Evolutionary conservation across 2,797 vertebrate species (phyloP).

Genomic region (Octomys mimax): DNA sequence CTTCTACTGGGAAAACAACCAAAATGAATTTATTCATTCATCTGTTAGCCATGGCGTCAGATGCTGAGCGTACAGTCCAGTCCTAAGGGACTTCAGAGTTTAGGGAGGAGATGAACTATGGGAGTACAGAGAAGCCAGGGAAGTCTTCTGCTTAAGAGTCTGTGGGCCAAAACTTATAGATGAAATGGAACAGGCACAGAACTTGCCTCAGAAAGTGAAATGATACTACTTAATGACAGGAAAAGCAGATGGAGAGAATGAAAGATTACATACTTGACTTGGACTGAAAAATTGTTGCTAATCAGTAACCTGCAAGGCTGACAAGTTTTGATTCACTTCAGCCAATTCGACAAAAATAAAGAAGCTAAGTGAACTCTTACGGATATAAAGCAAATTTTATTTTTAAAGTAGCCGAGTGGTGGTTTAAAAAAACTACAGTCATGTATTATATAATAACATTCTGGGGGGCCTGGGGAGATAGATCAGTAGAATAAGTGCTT

Average conservation of each 20-base stretch:
- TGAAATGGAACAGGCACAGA: neutral
- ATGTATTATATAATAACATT: neutral
- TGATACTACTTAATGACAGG: neutral
- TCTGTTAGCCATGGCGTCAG: neutral
- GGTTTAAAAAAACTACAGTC: neutral
- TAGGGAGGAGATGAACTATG: neutral
- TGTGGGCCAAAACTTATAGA: neutral
- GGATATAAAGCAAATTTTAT: slow-evolving; percentile 39
- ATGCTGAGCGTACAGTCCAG: slow-evolving; percentile 8
- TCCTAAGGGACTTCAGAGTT: slow-evolving; percentile 35
- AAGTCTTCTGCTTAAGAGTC: neutral
- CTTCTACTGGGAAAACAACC: neutral
- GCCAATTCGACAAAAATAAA: neutral
- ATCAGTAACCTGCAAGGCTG: slow-evolving; percentile 23
- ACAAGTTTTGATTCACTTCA: slow-evolving; percentile 41
- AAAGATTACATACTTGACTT: slow-evolving; percentile 40
- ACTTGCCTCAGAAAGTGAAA: neutral
- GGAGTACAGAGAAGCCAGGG: slow-evolving; percentile 47
- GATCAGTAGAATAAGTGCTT: too few species aligned
- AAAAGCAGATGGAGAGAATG: slow-evolving; percentile 30
- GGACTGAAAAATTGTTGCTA: slow-evolving; percentile 14
- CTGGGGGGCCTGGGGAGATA: too few species aligned
- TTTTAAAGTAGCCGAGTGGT: slow-evolving; percentile 21
- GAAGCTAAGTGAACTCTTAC: slow-evolving; percentile 2
- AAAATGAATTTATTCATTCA: slow-evolving; percentile 1